Percentiles rank a stretch among this genome's conserved stretches.
Evolutionary conservation across 2,888 invertebrate genomes (phyloP).

Genomic region (Troides helena): DNA sequence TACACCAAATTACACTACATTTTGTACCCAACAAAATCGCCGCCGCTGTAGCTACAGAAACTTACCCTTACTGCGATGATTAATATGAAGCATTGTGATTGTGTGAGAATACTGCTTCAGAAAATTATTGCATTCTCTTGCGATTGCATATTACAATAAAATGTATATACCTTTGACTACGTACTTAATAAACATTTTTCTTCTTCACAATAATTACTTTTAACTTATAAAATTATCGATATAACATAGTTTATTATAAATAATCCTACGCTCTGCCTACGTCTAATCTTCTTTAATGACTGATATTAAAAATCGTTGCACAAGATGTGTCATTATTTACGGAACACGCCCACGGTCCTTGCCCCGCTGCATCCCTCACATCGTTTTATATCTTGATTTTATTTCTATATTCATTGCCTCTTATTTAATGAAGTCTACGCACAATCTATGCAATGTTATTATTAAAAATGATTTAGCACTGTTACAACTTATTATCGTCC

Average conservation of each 20-base stretch:
- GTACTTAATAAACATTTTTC: neutral
- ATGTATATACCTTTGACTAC: neutral
- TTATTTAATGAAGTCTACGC: constrained; percentile 56
- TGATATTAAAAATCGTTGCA: constrained; percentile 41
- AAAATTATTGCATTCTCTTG: no score
- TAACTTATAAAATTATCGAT: neutral
- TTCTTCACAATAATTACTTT: neutral
- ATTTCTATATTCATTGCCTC: constrained; percentile 46
- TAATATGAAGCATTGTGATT: no score
- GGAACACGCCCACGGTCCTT: constrained; percentile 33
- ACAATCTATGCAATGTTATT: constrained; percentile 58
- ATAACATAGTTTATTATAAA: constrained; percentile 17
- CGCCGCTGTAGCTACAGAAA: no score
- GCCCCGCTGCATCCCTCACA: constrained; percentile 30
- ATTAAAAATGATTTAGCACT: constrained; percentile 57
- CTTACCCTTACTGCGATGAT: no score
- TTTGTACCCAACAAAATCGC: no score
- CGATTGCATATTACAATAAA: no score
- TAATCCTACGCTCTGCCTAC: constrained; percentile 31
- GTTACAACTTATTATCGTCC: constrained; percentile 47
- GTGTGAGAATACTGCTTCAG: no score
- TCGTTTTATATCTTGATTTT: constrained; percentile 35
- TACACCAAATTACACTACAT: no score
- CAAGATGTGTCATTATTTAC: constrained; percentile 44
- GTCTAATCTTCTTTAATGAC: constrained; percentile 36